Evolutionary conservation across 2,888 invertebrate species (phyloP).

Genomic region (Blomia tropicalis): DNA sequence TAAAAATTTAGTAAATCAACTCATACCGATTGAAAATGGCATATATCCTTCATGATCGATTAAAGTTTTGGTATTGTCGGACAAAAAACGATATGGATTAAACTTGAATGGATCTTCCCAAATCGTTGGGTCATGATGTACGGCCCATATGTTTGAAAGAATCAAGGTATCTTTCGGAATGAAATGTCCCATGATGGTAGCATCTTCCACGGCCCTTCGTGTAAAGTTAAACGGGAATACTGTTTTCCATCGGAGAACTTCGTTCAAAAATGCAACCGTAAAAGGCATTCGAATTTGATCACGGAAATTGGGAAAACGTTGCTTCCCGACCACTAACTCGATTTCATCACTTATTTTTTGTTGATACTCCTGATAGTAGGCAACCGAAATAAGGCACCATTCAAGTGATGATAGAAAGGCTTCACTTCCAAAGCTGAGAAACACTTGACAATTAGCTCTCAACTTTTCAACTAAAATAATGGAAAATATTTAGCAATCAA

Average conservation of each 20-base stretch:
- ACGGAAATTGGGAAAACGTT: conserved; percentile 41
- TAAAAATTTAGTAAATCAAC: neutral
- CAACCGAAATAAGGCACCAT: conserved; percentile 43
- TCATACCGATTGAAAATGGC: conserved; percentile 25
- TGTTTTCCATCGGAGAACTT: conserved; percentile 55
- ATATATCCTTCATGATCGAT: conserved; percentile 27
- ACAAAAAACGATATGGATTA: conserved; percentile 29
- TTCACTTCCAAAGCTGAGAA: conserved; percentile 30
- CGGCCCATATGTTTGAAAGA: conserved; percentile 29
- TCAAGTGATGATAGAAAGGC: conserved; percentile 28
- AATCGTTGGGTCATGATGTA: conserved; percentile 28
- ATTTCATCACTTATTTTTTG: conserved; percentile 45
- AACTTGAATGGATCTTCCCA: conserved; percentile 29
- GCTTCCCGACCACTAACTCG: conserved; percentile 44
- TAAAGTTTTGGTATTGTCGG: conserved; percentile 26
- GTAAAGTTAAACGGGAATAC: conserved; percentile 29
- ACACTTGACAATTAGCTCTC: conserved; percentile 28
- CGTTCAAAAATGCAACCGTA: conserved; percentile 57
- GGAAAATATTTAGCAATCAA: conserved; percentile 1
- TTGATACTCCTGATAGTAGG: conserved; percentile 45
- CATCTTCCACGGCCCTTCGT: conserved; percentile 28
- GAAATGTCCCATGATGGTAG: conserved; percentile 26
- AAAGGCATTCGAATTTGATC: conserved; percentile 58
- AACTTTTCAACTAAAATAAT: conserved; percentile 26
- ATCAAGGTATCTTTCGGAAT: conserved; percentile 29